Evolutionary conservation across 2,113 vertebrate species (phyloP).

Genomic region (Heptranchias perlo): DNA sequence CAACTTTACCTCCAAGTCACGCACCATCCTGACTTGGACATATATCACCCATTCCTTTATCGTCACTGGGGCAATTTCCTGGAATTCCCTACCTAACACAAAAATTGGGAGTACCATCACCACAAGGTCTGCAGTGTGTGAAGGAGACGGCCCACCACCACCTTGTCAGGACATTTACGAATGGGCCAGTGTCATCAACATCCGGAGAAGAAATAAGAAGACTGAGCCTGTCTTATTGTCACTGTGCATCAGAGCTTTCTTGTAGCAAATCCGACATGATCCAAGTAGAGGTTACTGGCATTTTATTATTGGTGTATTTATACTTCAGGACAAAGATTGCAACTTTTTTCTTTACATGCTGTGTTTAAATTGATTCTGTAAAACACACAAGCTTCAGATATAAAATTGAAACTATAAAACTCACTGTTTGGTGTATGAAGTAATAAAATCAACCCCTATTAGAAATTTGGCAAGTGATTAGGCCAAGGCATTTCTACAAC

Average conservation of each 20-base stretch:
- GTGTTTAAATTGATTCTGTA: background rate
- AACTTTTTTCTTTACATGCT: too few relatives aligned
- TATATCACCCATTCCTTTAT: background rate
- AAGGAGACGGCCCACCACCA: background rate
- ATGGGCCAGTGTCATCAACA: background rate
- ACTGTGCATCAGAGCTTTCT: background rate
- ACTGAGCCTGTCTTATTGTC: background rate
- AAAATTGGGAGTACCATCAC: background rate
- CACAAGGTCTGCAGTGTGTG: background rate
- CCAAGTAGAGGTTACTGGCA: background rate
- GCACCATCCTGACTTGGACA: background rate
- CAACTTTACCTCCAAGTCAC: background rate
- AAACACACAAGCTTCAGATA: background rate
- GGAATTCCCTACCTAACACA: background rate
- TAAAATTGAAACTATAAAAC: background rate
- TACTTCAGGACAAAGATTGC: constrained; percentile 1
- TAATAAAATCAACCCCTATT: background rate
- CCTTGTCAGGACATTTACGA: background rate
- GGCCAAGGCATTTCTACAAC: background rate
- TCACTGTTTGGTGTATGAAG: background rate
- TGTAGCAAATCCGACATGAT: background rate
- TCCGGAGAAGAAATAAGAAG: background rate
- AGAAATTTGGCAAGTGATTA: background rate
- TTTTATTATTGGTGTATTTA: background rate
- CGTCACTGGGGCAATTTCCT: background rate